phyloP scores from a whole-genome alignment of 2,888 invertebrate species.

The Sarcophaga variegata region DNA sequence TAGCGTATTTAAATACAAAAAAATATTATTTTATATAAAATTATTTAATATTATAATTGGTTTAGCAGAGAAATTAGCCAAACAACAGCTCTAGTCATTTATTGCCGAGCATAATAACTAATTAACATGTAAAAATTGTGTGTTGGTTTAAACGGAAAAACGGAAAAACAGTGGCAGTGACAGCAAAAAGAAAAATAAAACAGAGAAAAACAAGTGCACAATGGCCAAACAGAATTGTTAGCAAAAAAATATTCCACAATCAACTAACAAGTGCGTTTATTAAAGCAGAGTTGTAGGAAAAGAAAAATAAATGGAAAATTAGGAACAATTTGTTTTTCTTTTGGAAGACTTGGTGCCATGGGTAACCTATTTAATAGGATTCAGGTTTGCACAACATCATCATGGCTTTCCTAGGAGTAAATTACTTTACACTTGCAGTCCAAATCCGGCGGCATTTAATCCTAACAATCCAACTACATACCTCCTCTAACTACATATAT shows the following conservation, averaged over 20 bases:
- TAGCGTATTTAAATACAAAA: background rate
- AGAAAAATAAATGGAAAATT: too few relatives aligned
- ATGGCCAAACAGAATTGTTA: background rate
- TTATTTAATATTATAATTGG: slow-evolving; percentile 67
- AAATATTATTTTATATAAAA: slow-evolving; percentile 40
- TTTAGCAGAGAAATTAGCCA: slow-evolving; percentile 43
- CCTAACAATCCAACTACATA: too few relatives aligned
- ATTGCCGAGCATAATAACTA: slow-evolving; percentile 50
- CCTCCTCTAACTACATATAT: too few relatives aligned
- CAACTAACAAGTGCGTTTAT: too few relatives aligned
- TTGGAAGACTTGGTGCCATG: too few relatives aligned
- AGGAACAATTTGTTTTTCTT: too few relatives aligned
- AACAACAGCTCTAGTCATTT: slow-evolving; percentile 44
- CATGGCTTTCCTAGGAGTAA: too few relatives aligned
- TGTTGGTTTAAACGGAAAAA: background rate
- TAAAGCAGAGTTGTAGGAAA: too few relatives aligned
- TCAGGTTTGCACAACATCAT: too few relatives aligned
- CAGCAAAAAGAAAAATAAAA: background rate
- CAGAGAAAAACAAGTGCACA: background rate
- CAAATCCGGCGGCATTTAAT: too few relatives aligned
- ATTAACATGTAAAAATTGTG: slow-evolving; percentile 54
- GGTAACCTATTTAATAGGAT: too few relatives aligned
- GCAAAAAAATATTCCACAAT: background rate
- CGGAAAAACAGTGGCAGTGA: background rate
- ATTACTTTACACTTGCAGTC: too few relatives aligned